These are phyloP conservation scores for Pantala flavescens DNA, from an alignment of 1,140 invertebrate species.

Conservation along the genomic window DNA sequence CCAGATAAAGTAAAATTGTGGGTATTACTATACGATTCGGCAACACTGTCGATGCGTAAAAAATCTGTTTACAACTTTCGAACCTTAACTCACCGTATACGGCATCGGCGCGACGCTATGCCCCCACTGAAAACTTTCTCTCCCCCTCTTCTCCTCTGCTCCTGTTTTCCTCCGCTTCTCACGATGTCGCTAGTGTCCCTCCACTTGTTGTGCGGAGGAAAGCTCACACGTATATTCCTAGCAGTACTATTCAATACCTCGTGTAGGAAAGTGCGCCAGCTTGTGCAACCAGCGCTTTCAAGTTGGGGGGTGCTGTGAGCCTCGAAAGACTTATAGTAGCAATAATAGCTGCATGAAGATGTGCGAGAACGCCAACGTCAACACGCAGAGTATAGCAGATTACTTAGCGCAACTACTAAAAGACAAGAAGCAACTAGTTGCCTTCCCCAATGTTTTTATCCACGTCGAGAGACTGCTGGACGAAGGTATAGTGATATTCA, in stretches of 20 bases:
- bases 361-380: slow-evolving; percentile 44
- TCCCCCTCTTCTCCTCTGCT: slow-evolving; percentile 8
- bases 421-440: slow-evolving; percentile 98
- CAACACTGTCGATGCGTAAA: background rate
- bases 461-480: slow-evolving; percentile 98
- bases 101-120: slow-evolving; percentile 15
- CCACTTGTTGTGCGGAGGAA: slow-evolving; percentile 18
- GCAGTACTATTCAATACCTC: background rate
- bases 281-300: background rate
- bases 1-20: slow-evolving; percentile 39
- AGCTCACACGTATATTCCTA: background rate
- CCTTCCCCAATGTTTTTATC: slow-evolving; percentile 98
- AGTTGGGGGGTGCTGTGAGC: background rate
- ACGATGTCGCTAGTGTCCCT: slow-evolving; percentile 12
- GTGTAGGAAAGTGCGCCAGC: background rate
- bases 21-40: slow-evolving; percentile 27
- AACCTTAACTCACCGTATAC: slow-evolving; percentile 20
- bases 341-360: background rate
- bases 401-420: slow-evolving; percentile 99
- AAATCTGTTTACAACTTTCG: slow-evolving; percentile 20
- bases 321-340: background rate
- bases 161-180: background rate
- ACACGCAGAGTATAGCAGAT: slow-evolving; percentile 93
- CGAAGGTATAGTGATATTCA: slow-evolving; percentile 65
- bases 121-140: slow-evolving; percentile 11